A percentile compares a stretch with the other conserved stretches of the same genome.
Conservation (phyloP, 2,797 vertebrate genomes). For the Staurois parvus region DNA sequence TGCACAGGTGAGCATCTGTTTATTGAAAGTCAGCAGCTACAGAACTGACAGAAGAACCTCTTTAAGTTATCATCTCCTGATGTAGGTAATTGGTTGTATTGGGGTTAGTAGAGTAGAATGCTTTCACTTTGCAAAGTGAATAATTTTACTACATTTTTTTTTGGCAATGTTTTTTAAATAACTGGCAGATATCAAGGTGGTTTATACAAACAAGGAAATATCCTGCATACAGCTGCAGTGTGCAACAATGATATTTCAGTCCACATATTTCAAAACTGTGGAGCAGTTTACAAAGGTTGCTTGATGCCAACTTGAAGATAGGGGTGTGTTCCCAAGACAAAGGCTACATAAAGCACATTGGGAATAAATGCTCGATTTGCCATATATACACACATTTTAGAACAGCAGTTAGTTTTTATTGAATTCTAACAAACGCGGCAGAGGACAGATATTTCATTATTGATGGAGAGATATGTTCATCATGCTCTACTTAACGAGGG, state of each 20-base stretch:
- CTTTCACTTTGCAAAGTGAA: too few species aligned
- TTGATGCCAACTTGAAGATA: constrained; percentile 50
- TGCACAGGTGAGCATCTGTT: too few species aligned
- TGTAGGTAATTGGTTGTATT: too few species aligned
- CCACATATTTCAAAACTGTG: constrained; percentile 46
- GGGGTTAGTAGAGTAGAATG: too few species aligned
- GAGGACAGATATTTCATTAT: not conserved
- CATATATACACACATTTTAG: not conserved
- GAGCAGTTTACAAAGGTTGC: constrained; percentile 11
- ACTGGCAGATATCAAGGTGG: not conserved
- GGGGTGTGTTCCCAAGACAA: constrained; percentile 37
- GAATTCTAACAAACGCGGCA: not conserved
- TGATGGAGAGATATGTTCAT: constrained; percentile 65
- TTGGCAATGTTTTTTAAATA: too few species aligned
- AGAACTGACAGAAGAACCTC: too few species aligned
- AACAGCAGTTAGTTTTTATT: constrained; percentile 1
- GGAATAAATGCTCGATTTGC: not conserved
- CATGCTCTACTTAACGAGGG: constrained; percentile 69
- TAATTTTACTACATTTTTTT: too few species aligned
- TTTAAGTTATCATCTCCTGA: too few species aligned
- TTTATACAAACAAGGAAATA: constrained; percentile 33
- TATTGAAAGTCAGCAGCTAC: too few species aligned
- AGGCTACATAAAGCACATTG: constrained; percentile 25
- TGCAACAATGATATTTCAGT: constrained; percentile 2
- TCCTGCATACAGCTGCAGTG: not conserved